These are phyloP conservation scores for Xylocopa sonorina DNA, from an alignment of 1,140 invertebrate genomes.

Conservation along the genomic window DNA sequence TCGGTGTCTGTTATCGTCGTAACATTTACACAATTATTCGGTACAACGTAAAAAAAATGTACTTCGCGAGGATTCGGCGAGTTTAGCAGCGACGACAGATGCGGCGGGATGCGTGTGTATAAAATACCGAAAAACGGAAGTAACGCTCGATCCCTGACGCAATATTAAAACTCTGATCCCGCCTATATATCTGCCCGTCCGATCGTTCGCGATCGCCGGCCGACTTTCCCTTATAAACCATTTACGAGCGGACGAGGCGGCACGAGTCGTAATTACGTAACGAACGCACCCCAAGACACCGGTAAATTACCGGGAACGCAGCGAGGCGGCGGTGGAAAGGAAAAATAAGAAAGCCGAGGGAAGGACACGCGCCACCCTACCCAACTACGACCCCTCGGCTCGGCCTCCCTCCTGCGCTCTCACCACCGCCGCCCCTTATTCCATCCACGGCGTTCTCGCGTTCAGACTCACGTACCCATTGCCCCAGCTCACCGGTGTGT, in stretches of 20 bases:
- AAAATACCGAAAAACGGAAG: no score
- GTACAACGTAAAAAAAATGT: no score
- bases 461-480: background rate
- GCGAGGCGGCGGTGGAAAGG: conserved; percentile 1
- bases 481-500: background rate
- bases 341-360: conserved; percentile 46
- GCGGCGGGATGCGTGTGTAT: no score
- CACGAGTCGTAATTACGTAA: conserved; percentile 53
- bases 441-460: background rate
- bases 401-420: background rate
- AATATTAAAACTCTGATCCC: background rate
- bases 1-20: no score
- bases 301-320: conserved; percentile 38
- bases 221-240: conserved; percentile 41
- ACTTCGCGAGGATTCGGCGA: no score
- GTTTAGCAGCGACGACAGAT: no score
- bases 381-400: background rate
- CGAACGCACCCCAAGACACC: conserved; percentile 55
- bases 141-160: no score
- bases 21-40: no score
- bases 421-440: background rate
- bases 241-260: conserved; percentile 36
- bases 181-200: background rate
- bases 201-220: conserved; percentile 10
- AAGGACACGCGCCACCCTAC: conserved; percentile 47